Conservation (phyloP, 2,113 vertebrate genomes). For the Odocoileus hemionus region DNA sequence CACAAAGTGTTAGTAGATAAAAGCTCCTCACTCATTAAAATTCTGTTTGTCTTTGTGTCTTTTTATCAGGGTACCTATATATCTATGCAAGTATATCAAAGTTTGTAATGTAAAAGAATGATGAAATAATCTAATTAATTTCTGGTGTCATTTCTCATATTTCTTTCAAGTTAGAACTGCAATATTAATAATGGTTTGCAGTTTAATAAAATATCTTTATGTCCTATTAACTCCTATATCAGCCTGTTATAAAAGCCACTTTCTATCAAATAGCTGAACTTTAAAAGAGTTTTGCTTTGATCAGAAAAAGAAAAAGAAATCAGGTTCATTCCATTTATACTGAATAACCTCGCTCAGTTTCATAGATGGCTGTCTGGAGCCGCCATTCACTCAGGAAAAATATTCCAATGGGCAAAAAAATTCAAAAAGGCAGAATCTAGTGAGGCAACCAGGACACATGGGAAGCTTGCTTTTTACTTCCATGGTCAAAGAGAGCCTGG, state of each 20-base stretch:
- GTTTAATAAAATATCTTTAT: slow-evolving; percentile 90
- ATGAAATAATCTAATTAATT: slow-evolving; percentile 92
- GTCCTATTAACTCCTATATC: slow-evolving; percentile 87
- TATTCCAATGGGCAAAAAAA: slow-evolving; percentile 64
- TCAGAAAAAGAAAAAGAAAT: slow-evolving; percentile 83
- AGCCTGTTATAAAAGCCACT: slow-evolving; percentile 83
- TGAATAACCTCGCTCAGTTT: slow-evolving; percentile 80
- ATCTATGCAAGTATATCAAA: slow-evolving; percentile 92
- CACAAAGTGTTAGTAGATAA: slow-evolving; percentile 92
- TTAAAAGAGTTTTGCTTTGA: slow-evolving; percentile 88
- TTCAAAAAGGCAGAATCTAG: slow-evolving; percentile 18
- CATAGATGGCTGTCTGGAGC: slow-evolving; percentile 76
- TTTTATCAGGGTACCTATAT: slow-evolving; percentile 96
- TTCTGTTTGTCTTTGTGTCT: slow-evolving; percentile 95
- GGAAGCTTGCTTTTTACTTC: neutral
- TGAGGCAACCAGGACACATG: neutral
- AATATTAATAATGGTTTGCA: slow-evolving; percentile 88
- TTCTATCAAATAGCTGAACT: slow-evolving; percentile 88
- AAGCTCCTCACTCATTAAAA: slow-evolving; percentile 94
- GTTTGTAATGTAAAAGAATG: slow-evolving; percentile 91
- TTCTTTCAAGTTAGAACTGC: slow-evolving; percentile 87
- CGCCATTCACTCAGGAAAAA: slow-evolving; percentile 72
- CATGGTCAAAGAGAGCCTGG: neutral
- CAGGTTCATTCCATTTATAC: slow-evolving; percentile 84
- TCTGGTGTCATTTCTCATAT: slow-evolving; percentile 87